Evolutionary conservation across 2,113 vertebrate species (phyloP).

Genomic region (Datnioides undecimradiatus): DNA sequence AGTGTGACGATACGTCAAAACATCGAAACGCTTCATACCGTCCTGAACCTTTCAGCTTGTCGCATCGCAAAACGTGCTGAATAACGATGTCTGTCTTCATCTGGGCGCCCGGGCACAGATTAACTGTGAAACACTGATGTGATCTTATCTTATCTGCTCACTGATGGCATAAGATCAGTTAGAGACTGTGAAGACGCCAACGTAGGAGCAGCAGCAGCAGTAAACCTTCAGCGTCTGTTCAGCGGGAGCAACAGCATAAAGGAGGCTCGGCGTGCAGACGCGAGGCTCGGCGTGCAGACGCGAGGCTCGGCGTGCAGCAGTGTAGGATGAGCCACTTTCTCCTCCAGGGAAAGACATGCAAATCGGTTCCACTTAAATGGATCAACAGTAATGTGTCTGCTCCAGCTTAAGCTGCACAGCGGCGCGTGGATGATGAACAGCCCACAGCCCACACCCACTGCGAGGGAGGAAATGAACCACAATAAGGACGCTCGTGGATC

Average conservation of each 20-base stretch:
- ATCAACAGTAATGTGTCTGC: slow-evolving; percentile 56
- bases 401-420: slow-evolving; percentile 1
- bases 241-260: background rate
- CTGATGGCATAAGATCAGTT: background rate
- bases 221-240: background rate
- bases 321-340: slow-evolving; percentile 22
- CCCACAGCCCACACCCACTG: too few species aligned
- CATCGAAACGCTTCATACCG: too few species aligned
- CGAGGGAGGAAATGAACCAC: too few species aligned
- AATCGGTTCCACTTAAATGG: slow-evolving; percentile 70
- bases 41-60: too few species aligned
- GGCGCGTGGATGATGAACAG: slow-evolving; percentile 5
- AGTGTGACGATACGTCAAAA: too few species aligned
- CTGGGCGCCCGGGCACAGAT: background rate
- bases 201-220: background rate
- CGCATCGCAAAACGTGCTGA: too few species aligned
- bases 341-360: slow-evolving; percentile 22
- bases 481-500: too few species aligned
- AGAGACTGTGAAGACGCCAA: background rate
- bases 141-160: background rate
- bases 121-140: background rate
- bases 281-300: background rate
- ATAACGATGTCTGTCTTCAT: too few species aligned
- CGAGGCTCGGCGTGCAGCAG: slow-evolving; percentile 12
- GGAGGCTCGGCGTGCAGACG: too few species aligned